Evolutionary conservation across 2,113 vertebrate genomes (phyloP), one percentile per base, ranked within the genome.

Genomic region (Eupsittula cactorum): DNA sequence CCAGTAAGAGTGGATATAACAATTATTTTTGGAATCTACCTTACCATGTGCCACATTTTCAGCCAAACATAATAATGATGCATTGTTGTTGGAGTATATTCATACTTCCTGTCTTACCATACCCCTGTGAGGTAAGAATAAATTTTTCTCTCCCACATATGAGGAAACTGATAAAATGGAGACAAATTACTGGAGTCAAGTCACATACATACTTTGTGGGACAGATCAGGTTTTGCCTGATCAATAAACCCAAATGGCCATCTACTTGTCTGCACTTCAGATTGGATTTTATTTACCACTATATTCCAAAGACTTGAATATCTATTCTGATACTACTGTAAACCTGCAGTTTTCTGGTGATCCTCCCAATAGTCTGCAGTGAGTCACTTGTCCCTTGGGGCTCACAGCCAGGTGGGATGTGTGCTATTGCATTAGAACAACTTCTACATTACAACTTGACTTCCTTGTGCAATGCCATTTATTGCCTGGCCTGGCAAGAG

Each of bases 21-120:
- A 41, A 68, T 93, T 94, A 79, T 93, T 96, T 96, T 95, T 92
- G 80, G 88, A 97, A 53, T 78, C 65, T 55, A 2, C 90, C 65
- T 78, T 88, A 18, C 70, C 55, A 11, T 82, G 60, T 92, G 93
- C 95, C 71, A 49, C n/a, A 3, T 69, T 91, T 88, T 82, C 88
- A 88, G 93, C 92, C 95, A 96, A 94, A 88, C 62, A 88, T 42
- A 93, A 88, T 53, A 90, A 69, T 0, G 52, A 47, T 78, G 42
- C 62, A 84, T 94, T 95, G 80, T 44, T 92, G 94, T 41, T 86
- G 65, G 64, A 92, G 64, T 74, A 28, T 63, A 39, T 92, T 92
- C 69, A 27, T 60, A 16, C 17, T 93, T 94, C 69, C 90, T 76
- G 50, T 88, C 69, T 71, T 78, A 60, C 16, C 55, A 93, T 60